These are phyloP conservation scores for Zootermopsis nevadensis DNA, from an alignment of 2,888 invertebrate species.

Conservation along the genomic window DNA sequence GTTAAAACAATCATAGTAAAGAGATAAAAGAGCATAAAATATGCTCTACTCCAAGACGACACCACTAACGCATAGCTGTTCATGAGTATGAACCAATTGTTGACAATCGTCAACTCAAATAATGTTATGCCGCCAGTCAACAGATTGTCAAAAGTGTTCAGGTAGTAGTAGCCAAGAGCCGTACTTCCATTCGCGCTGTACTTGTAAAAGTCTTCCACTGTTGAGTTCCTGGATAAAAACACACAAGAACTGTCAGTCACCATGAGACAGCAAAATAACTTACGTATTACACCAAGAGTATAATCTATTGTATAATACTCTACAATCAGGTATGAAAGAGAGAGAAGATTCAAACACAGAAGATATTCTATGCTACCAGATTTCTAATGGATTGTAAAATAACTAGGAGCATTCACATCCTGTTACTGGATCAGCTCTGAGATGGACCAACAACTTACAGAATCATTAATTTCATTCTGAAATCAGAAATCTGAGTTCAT, in stretches of 20 bases:
- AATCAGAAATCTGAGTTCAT: too few species aligned
- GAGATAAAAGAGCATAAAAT: slow-evolving; percentile 89
- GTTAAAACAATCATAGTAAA: slow-evolving; percentile 93
- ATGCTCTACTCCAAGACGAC: slow-evolving; percentile 80
- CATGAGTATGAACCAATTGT: slow-evolving; percentile 95
- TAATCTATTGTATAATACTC: too few species aligned
- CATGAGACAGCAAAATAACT: too few species aligned
- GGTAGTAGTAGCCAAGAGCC: slow-evolving; percentile 84
- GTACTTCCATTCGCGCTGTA: slow-evolving; percentile 74
- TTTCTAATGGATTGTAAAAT: too few species aligned
- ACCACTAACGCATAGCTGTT: slow-evolving; percentile 82
- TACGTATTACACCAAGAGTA: too few species aligned
- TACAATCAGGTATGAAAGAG: too few species aligned
- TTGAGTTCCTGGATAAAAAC: slow-evolving; percentile 74
- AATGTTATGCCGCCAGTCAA: slow-evolving; percentile 83
- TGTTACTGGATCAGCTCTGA: too few species aligned
- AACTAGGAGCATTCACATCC: too few species aligned
- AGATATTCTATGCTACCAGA: too few species aligned
- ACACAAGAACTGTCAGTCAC: not conserved
- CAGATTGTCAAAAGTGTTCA: slow-evolving; percentile 86
- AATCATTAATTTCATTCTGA: too few species aligned
- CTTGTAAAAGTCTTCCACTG: slow-evolving; percentile 85
- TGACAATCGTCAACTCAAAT: slow-evolving; percentile 90
- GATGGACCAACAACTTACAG: too few species aligned
- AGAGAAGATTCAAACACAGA: too few species aligned